Conservation (phyloP, 2,113 vertebrate genomes). For the Oncorhynchus tshawytscha region DNA sequence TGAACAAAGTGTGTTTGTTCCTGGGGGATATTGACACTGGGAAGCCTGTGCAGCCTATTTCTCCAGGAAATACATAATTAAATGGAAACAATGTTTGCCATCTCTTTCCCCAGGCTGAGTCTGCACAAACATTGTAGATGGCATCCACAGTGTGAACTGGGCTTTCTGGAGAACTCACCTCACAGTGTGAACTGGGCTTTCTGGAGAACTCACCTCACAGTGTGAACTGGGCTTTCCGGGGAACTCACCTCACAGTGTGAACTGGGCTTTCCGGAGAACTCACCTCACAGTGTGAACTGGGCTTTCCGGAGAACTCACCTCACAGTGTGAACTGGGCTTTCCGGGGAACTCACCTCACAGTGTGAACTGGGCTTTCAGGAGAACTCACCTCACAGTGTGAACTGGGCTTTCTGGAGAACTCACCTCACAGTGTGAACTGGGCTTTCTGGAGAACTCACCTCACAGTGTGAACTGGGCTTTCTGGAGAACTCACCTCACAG, state of each 20-base stretch:
- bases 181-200: background rate
- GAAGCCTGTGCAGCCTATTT: conserved; percentile 40
- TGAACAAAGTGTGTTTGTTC: conserved; percentile 45
- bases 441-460: conserved; percentile 18
- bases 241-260: too few species aligned
- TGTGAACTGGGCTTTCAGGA: too few species aligned
- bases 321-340: conserved; percentile 83
- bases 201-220: conserved; percentile 62
- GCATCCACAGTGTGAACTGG: background rate
- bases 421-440: conserved; percentile 84
- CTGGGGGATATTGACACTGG: conserved; percentile 45
- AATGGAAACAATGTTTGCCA: conserved; percentile 41
- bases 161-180: too few species aligned
- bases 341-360: too few species aligned
- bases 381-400: too few species aligned
- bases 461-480: too few species aligned
- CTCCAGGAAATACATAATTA: conserved; percentile 35
- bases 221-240: conserved; percentile 81
- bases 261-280: too few species aligned
- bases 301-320: conserved; percentile 34
- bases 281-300: background rate
- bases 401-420: background rate
- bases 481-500: background rate
- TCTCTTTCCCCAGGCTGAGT: background rate
- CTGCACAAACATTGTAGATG: background rate